These are phyloP conservation scores for Hemicentrotus pulcherrimus DNA, from an alignment of 35 echinoderm and acorn worm genomes.

Conservation along the genomic window DNA sequence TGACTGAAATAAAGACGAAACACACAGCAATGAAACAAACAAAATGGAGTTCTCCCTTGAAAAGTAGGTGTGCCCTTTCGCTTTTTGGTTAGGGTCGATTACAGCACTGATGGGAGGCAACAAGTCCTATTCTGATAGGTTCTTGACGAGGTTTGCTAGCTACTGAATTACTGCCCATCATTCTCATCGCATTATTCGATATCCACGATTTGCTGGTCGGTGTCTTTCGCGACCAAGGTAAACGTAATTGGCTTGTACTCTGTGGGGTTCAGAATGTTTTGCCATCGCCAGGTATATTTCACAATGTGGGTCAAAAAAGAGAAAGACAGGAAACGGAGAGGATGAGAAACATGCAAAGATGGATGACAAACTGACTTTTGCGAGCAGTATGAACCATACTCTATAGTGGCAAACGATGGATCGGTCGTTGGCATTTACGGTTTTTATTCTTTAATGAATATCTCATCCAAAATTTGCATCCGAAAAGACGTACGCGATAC, in stretches of 20 bases:
- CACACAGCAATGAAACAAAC: too few relatives aligned
- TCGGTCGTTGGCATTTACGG: background rate
- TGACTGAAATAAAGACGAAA: too few relatives aligned
- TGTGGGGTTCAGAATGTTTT: background rate
- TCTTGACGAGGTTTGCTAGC: background rate
- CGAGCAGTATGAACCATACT: background rate
- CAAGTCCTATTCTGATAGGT: background rate
- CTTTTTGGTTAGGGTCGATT: background rate
- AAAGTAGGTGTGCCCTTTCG: background rate
- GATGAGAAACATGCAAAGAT: background rate
- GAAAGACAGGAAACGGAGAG: background rate
- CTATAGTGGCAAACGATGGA: background rate
- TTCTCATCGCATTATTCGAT: slow-evolving; percentile 11
- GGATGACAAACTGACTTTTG: background rate
- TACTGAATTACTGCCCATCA: background rate
- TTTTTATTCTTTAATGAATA: background rate
- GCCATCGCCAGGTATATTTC: background rate
- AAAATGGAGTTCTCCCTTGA: too few relatives aligned
- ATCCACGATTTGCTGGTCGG: slow-evolving; percentile 5
- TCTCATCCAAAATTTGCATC: background rate
- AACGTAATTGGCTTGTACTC: slow-evolving; percentile 11
- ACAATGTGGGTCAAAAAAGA: background rate
- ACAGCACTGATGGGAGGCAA: background rate
- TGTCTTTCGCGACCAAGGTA: background rate
- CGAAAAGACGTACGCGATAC: background rate